Conservation (phyloP, 2,888 invertebrate genomes). For the Drosophila rubida region DNA sequence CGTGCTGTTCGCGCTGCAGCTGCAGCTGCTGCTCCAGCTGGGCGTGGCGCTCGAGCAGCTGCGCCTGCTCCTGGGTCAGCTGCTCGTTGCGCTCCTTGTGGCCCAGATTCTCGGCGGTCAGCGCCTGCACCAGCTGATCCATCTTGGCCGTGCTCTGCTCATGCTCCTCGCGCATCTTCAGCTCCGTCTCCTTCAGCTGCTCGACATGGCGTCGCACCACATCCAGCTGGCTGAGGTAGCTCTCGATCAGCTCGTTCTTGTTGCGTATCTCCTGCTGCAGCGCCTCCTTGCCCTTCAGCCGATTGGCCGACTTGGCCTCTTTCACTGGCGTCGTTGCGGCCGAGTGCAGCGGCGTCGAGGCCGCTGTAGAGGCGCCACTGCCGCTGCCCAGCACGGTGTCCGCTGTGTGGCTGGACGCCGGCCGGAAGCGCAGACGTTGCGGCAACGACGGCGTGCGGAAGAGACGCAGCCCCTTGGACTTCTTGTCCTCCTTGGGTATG, state of each 20-base stretch:
- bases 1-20: slow-evolving; percentile 70
- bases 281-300: slow-evolving; percentile 86
- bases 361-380: slow-evolving; percentile 67
- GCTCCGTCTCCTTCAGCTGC: slow-evolving; percentile 82
- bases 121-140: slow-evolving; percentile 75
- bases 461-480: slow-evolving; percentile 82
- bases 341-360: slow-evolving; percentile 82
- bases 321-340: slow-evolving; percentile 82
- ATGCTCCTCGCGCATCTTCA: slow-evolving; percentile 79
- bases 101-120: slow-evolving; percentile 72
- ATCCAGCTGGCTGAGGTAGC: slow-evolving; percentile 86
- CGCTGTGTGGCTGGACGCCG: slow-evolving; percentile 51
- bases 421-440: slow-evolving; percentile 83
- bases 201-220: slow-evolving; percentile 85
- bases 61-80: slow-evolving; percentile 62
- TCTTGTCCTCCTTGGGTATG: slow-evolving; percentile 83
- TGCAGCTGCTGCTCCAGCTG: slow-evolving; percentile 72
- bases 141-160: slow-evolving; percentile 71
- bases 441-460: slow-evolving; percentile 84
- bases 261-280: slow-evolving; percentile 86
- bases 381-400: slow-evolving; percentile 25
- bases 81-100: slow-evolving; percentile 78
- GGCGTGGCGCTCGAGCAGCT: slow-evolving; percentile 62
- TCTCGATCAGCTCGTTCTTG: slow-evolving; percentile 86
- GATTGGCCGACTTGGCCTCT: slow-evolving; percentile 84